Conservation (phyloP, 2,888 invertebrate species). For the Acleris literana region DNA sequence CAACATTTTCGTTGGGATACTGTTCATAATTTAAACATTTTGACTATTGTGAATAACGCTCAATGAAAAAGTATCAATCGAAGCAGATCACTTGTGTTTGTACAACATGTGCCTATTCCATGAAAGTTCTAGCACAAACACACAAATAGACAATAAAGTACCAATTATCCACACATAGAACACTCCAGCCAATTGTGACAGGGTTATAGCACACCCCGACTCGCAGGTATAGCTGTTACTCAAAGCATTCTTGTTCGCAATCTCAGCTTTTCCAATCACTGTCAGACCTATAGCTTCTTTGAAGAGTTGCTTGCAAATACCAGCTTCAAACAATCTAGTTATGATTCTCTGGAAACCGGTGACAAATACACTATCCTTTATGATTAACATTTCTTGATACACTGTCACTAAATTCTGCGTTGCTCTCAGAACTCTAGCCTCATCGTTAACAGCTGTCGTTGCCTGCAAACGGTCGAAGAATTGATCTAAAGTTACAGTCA, state of each 20-base stretch:
- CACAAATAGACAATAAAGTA: conserved; percentile 50
- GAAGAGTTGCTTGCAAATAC: conserved; percentile 60
- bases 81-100: background rate
- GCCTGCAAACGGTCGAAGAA: conserved; percentile 57
- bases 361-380: conserved; percentile 52
- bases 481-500: conserved; percentile 57
- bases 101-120: background rate
- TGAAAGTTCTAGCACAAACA: conserved; percentile 56
- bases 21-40: too few relatives aligned
- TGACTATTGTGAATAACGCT: too few relatives aligned
- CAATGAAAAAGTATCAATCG: too few relatives aligned
- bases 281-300: conserved; percentile 60
- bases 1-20: too few relatives aligned
- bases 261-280: conserved; percentile 52
- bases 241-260: conserved; percentile 53
- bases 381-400: conserved; percentile 66
- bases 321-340: conserved; percentile 62
- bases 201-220: conserved; percentile 61
- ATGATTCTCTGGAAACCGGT: conserved; percentile 49
- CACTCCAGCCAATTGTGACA: conserved; percentile 56
- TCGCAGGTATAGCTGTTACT: conserved; percentile 63
- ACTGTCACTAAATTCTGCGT: conserved; percentile 57
- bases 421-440: conserved; percentile 58
- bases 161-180: conserved; percentile 64
- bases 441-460: conserved; percentile 55